Base-by-base conservation (phyloP, 2,888 invertebrate species). In the Schrankia costaestrigalis region DNA sequence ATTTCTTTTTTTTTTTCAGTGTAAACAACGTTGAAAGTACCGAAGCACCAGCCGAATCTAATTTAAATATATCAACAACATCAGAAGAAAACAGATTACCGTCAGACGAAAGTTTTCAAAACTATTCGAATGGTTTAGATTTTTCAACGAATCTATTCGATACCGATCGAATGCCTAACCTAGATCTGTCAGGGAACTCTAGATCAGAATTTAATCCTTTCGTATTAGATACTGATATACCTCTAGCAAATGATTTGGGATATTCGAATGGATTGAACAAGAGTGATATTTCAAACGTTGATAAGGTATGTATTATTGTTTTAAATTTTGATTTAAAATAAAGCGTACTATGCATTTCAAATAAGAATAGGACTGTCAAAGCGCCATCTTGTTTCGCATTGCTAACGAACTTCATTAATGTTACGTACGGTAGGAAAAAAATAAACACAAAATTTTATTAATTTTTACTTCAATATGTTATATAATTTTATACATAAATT, bases 61-160 rank as follows among this genome's bases (percentile, higher is more conserved):
- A 46, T 22, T 37, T 41, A 1, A 63, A 53, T 35, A 27, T 50
- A n/a, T 41, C 51, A 2, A 43, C 56, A 15, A 58, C 46, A 24
- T 47, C 53, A 0, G 77, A 77, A 21, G 76, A 78, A 13, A 72
- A 53, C 32, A 64, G 64, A 32, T 45, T 74, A 19, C 75, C 78
- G 0, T 81, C 79, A 3, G 80, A 81, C 25, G 80, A 81, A 42
- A 78, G 78, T 31, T 66, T 81, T 23, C 77, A 80, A 21, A 80
- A 78, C 49, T 76, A 68, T 31, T 62, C 78, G 0, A 73, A 67
- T 28, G 65, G 67, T 9, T 49, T 80, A 5, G 80, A 79, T 30
- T 79, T 79, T 43, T 69, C 77, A 1, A 76, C 72, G 0, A 75
- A 59, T 31, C 63, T 81, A 1, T 78, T 80, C 32, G 79, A 81